Conservation (phyloP, 2,797 vertebrate species). For the Buceros bicornis region DNA sequence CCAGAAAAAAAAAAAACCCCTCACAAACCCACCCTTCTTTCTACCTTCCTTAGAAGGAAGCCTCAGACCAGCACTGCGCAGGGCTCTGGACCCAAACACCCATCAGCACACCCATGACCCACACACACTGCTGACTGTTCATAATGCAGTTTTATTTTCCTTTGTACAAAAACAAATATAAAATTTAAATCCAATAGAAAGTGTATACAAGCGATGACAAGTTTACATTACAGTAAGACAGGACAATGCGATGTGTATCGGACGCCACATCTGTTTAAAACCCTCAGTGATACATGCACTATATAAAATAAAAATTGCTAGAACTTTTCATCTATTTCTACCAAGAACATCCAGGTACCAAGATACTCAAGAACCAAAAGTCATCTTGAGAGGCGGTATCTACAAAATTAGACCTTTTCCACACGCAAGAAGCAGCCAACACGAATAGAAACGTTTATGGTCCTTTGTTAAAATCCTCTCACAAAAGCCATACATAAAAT, state of each 20-base stretch:
- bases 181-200: conserved; percentile 83
- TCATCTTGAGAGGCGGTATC: conserved; percentile 64
- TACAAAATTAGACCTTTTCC: conserved; percentile 70
- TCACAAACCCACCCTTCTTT: not conserved
- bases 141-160: conserved; percentile 82
- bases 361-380: conserved; percentile 66
- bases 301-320: conserved; percentile 77
- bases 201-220: conserved; percentile 79
- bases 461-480: conserved; percentile 75
- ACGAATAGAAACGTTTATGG: conserved; percentile 69
- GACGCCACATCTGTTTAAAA: conserved; percentile 78
- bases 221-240: conserved; percentile 77
- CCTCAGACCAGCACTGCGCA: not conserved
- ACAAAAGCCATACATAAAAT: conserved; percentile 75
- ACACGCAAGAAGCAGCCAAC: conserved; percentile 74
- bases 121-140: conserved; percentile 56
- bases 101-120: not conserved
- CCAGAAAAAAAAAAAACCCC: no score
- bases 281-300: conserved; percentile 83
- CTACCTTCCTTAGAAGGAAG: not conserved
- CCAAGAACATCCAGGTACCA: conserved; percentile 65
- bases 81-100: not conserved
- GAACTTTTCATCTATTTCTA: conserved; percentile 74
- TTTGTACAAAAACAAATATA: conserved; percentile 86
- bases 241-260: conserved; percentile 67